phyloP scores from a whole-genome alignment of 2,797 vertebrate genomes.

The Apodemus agrarius region DNA sequence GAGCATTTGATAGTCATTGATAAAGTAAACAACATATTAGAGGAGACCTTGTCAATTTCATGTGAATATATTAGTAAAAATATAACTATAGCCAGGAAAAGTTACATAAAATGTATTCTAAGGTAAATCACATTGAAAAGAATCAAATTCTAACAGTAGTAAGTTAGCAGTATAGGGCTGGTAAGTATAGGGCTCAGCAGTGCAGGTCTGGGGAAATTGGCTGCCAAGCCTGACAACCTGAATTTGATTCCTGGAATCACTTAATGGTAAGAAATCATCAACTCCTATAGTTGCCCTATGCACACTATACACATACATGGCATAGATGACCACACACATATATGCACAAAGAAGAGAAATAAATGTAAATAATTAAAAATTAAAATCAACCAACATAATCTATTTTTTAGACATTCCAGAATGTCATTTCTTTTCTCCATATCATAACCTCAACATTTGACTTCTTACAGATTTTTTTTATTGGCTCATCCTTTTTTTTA shows the following conservation, averaged over 20 bases:
- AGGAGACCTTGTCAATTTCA: neutral
- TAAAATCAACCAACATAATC: neutral
- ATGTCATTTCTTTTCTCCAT: neutral
- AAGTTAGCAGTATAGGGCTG: neutral
- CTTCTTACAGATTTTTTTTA: neutral
- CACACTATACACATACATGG: neutral
- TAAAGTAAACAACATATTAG: neutral
- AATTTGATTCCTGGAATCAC: neutral
- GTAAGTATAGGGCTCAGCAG: neutral
- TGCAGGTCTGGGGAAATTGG: neutral
- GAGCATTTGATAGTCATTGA: neutral
- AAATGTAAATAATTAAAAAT: neutral
- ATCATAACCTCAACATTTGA: neutral
- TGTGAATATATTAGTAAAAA: slow-evolving; percentile 4
- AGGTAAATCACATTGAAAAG: neutral
- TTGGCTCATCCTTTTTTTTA: too few species aligned
- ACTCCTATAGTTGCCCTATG: neutral
- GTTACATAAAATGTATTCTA: neutral
- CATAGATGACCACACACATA: neutral
- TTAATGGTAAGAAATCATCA: neutral
- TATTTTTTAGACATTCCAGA: neutral
- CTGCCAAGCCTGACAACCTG: neutral
- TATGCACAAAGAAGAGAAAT: neutral
- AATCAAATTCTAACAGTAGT: slow-evolving; percentile 2
- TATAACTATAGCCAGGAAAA: neutral